Percentiles rank a stretch among this genome's conserved stretches.
Conservation (phyloP, 2,113 vertebrate genomes). For the Neodontobutis hainanensis region DNA sequence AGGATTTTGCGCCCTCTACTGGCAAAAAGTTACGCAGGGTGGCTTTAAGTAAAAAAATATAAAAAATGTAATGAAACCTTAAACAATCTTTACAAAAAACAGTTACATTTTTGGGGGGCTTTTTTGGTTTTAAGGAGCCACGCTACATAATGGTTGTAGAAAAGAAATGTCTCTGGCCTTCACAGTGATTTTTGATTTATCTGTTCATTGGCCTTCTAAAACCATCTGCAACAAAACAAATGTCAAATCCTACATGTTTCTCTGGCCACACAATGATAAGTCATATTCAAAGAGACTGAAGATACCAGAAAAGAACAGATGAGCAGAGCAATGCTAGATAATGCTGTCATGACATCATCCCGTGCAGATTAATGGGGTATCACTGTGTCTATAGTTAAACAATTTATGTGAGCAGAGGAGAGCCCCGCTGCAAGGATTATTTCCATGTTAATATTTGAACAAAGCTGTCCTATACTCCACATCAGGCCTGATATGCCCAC, state of each 20-base stretch:
- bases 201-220: constrained; percentile 21
- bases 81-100: too few relatives aligned
- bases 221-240: constrained; percentile 46
- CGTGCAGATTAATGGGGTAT: constrained; percentile 71
- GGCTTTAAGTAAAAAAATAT: too few relatives aligned
- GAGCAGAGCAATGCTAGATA: constrained; percentile 56
- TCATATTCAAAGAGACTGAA: constrained; percentile 46
- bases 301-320: constrained; percentile 47
- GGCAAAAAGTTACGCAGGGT: too few relatives aligned
- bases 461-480: constrained; percentile 62
- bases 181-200: constrained; percentile 7
- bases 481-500: constrained; percentile 56
- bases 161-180: constrained; percentile 2
- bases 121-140: too few relatives aligned
- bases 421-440: constrained; percentile 70
- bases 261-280: constrained; percentile 52
- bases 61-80: too few relatives aligned
- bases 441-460: constrained; percentile 79
- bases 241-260: constrained; percentile 40
- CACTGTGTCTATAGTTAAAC: constrained; percentile 76
- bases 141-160: not conserved
- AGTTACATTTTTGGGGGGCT: too few relatives aligned
- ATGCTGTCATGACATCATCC: constrained; percentile 70
- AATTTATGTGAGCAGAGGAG: constrained; percentile 75
- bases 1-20: too few relatives aligned